phyloP scores from a whole-genome alignment of 2,888 invertebrate genomes.

The Polymixis flavicincta region DNA sequence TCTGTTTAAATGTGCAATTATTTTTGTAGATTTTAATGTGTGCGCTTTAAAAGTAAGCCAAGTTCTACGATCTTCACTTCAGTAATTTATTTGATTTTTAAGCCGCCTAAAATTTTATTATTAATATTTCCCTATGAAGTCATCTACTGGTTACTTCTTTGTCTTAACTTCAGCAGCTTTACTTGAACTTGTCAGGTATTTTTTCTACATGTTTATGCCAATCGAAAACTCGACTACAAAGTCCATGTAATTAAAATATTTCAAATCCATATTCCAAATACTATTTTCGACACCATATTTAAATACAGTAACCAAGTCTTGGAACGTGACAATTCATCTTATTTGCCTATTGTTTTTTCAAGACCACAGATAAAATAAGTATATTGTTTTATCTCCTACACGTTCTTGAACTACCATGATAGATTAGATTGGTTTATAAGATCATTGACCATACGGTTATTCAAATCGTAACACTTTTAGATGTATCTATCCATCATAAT shows the following conservation, averaged over 20 bases:
- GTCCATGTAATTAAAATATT: not conserved
- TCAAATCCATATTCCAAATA: not conserved
- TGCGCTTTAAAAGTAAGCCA: not conserved
- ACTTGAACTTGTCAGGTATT: not conserved
- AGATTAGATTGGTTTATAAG: constrained; percentile 48
- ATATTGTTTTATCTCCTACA: constrained; percentile 53
- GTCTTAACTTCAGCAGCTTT: no score
- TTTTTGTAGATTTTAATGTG: no score
- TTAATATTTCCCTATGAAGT: no score
- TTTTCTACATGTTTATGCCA: not conserved
- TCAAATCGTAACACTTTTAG: constrained; percentile 40
- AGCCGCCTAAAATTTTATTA: no score
- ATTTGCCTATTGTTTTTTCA: constrained; percentile 47
- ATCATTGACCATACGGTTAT: constrained; percentile 48
- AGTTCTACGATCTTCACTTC: not conserved
- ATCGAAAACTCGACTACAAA: not conserved
- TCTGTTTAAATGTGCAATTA: not conserved
- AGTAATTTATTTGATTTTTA: no score
- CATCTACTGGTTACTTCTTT: no score
- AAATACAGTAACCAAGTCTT: constrained; percentile 29
- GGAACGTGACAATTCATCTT: constrained; percentile 51
- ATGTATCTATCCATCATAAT: constrained; percentile 55
- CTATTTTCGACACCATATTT: constrained; percentile 1
- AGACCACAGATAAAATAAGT: constrained; percentile 46
- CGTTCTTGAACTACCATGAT: constrained; percentile 48